Evolutionary conservation across 1,140 invertebrate genomes (phyloP).

Genomic region (Panagrolaimus sp.): DNA sequence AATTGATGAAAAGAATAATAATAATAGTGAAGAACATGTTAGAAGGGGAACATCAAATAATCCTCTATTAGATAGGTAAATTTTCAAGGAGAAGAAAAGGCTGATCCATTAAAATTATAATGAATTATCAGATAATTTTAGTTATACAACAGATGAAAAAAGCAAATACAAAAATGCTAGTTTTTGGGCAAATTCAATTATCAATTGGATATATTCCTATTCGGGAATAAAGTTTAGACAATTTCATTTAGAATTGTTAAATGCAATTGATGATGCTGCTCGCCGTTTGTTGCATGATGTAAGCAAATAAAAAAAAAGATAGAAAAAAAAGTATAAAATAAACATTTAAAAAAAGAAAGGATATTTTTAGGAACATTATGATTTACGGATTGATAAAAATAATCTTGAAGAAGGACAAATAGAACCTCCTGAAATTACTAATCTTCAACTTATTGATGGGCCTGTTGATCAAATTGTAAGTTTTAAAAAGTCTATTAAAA

Average conservation of each 20-base stretch:
- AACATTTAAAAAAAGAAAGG: not conserved
- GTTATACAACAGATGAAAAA: too few species aligned
- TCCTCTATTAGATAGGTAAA: not conserved
- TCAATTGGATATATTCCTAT: slow-evolving; percentile 3
- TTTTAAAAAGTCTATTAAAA: too few species aligned
- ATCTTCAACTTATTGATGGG: slow-evolving; percentile 1
- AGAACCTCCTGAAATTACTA: slow-evolving; percentile 7
- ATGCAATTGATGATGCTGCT: slow-evolving; percentile 3
- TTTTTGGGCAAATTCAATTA: not conserved
- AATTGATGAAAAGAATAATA: not conserved
- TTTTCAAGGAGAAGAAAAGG: too few species aligned
- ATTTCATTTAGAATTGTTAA: not conserved
- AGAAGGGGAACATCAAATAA: not conserved
- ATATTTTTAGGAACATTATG: slow-evolving; percentile 1
- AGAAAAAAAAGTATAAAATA: not conserved
- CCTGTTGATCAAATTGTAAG: slow-evolving; percentile 4
- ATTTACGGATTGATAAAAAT: slow-evolving; percentile 2
- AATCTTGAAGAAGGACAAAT: slow-evolving; percentile 8
- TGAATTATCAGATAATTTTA: too few species aligned
- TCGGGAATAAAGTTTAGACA: slow-evolving; percentile 1
- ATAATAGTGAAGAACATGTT: not conserved
- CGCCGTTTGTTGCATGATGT: not conserved
- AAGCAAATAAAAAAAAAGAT: not conserved
- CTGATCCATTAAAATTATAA: too few species aligned
- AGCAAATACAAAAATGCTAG: too few species aligned